phyloP scores from a whole-genome alignment of 2,113 vertebrate genomes.

The Paratilapia polleni region DNA sequence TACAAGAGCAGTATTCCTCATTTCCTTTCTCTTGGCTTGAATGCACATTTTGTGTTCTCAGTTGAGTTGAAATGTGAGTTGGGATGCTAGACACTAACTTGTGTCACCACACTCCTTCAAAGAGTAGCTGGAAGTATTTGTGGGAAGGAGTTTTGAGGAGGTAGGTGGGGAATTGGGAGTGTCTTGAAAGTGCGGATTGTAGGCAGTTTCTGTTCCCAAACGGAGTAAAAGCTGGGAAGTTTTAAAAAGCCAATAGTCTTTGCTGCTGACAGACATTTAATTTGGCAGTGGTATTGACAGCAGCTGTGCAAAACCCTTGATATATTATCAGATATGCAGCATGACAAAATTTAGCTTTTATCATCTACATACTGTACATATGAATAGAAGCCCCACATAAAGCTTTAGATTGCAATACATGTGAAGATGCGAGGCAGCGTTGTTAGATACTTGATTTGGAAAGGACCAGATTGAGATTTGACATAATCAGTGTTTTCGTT shows the following conservation, averaged over 20 bases:
- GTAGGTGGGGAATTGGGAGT: conserved; percentile 14
- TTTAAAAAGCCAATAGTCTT: conserved; percentile 21
- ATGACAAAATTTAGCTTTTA: neutral
- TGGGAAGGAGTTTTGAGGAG: neutral
- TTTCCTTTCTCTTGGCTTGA: neutral
- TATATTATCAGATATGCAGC: neutral
- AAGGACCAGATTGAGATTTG: conserved; percentile 14
- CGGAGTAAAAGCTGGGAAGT: neutral
- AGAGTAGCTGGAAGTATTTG: conserved; percentile 12
- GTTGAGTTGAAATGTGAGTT: neutral
- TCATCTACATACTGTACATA: neutral
- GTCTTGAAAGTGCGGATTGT: conserved; percentile 27
- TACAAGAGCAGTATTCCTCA: neutral
- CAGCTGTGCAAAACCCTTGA: neutral
- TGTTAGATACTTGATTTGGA: conserved; percentile 5
- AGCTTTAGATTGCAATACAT: neutral
- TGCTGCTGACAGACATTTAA: conserved; percentile 5
- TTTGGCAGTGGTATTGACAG: neutral
- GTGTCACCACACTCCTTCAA: conserved; percentile 9
- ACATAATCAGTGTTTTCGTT: conserved; percentile 33
- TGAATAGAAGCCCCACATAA: neutral
- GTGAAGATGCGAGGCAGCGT: neutral
- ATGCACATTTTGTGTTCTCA: neutral
- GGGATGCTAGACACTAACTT: neutral
- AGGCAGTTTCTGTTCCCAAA: conserved; percentile 11